Conservation (phyloP, 2,113 vertebrate species). For the Sciurus niger region DNA sequence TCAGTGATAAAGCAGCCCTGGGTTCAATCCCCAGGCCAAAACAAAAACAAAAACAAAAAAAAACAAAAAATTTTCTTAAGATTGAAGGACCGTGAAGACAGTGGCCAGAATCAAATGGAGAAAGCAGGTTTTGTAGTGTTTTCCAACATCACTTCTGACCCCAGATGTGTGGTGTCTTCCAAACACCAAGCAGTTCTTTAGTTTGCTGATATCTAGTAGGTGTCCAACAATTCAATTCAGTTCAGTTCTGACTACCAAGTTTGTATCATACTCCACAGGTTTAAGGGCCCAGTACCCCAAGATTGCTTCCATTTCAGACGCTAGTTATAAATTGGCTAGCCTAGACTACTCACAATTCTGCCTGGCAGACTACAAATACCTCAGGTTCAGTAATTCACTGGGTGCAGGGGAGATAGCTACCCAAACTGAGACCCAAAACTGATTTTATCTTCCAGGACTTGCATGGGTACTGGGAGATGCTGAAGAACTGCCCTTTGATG, state of each 20-base stretch:
- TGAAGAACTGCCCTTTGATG: slow-evolving; percentile 96
- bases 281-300: not conserved
- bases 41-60: not conserved
- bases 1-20: not conserved
- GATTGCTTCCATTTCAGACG: not conserved
- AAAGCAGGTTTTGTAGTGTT: not conserved
- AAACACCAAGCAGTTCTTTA: not conserved
- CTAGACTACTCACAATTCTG: not conserved
- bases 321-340: not conserved
- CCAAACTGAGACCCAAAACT: not conserved
- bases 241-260: not conserved
- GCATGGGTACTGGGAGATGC: slow-evolving; percentile 97
- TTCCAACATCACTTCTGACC: not conserved
- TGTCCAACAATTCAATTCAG: not conserved
- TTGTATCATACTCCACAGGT: not conserved
- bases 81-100: not conserved
- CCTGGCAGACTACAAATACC: not conserved
- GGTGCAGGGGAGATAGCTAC: not conserved
- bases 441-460: slow-evolving; percentile 89
- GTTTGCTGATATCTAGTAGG: not conserved
- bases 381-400: not conserved
- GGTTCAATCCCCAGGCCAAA: not conserved
- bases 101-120: not conserved
- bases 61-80: not conserved
- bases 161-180: not conserved